Conservation (phyloP, 2,113 vertebrate species). For the Myiopsitta monachus region DNA sequence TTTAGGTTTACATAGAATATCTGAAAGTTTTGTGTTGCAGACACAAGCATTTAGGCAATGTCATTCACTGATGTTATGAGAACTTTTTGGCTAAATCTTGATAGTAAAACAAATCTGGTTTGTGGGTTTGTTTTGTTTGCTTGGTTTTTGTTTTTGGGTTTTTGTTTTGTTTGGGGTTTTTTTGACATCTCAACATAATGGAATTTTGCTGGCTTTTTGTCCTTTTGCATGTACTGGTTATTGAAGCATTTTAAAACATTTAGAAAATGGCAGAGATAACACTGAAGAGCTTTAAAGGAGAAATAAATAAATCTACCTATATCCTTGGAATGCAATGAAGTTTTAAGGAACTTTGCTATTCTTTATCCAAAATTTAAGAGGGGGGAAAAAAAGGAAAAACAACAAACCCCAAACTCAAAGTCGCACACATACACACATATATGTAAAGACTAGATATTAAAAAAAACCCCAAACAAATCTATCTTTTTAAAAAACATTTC, state of each 20-base stretch:
- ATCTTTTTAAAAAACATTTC: neutral
- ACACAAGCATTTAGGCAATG: neutral
- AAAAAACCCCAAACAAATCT: neutral
- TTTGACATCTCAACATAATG: neutral
- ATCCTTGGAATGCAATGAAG: neutral
- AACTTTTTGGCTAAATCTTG: neutral
- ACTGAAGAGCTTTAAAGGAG: neutral
- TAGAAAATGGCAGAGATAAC: neutral
- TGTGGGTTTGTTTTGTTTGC: neutral
- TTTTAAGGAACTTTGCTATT: neutral
- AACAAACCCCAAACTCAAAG: neutral
- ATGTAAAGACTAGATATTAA: neutral
- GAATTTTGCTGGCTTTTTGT: neutral
- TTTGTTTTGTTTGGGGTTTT: neutral
- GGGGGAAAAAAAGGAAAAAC: neutral
- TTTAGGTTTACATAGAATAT: neutral
- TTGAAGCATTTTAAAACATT: neutral
- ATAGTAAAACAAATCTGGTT: neutral
- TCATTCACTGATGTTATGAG: neutral
- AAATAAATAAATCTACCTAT: neutral
- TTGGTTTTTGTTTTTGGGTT: neutral
- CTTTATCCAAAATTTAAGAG: neutral
- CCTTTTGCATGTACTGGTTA: neutral
- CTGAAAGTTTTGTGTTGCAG: neutral
- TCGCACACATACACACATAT: neutral